Evolutionary conservation across 64 coral and sea anemone genomes (phyloP).

Genomic region (Acropora tenuis): DNA sequence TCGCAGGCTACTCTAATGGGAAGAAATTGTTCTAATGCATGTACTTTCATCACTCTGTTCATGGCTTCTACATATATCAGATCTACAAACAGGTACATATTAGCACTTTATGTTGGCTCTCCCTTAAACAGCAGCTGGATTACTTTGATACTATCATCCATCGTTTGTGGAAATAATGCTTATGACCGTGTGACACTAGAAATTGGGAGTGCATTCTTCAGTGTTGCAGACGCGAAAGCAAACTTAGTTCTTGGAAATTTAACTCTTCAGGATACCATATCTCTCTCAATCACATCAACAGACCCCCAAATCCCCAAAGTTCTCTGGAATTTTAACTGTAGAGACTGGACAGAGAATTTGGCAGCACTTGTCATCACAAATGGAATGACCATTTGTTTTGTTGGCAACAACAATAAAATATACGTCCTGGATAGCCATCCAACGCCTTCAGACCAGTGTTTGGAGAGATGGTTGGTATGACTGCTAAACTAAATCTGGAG

Average conservation of each 20-base stretch:
- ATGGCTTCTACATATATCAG: slow-evolving; percentile 36
- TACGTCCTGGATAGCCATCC: slow-evolving; percentile 8
- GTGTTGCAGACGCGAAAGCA: slow-evolving; percentile 20
- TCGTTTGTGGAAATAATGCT: slow-evolving; percentile 39
- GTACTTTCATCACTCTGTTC: slow-evolving; percentile 4
- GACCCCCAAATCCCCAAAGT: slow-evolving; percentile 54
- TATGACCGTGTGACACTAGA: slow-evolving; percentile 40
- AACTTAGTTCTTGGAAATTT: slow-evolving; percentile 49
- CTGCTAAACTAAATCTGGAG: neutral
- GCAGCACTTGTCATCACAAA: slow-evolving; percentile 17
- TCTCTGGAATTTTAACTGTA: slow-evolving; percentile 57
- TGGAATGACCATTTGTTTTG: slow-evolving; percentile 29
- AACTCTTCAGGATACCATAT: slow-evolving; percentile 40
- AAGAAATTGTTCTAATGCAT: slow-evolving; percentile 54
- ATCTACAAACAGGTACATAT: slow-evolving; percentile 20
- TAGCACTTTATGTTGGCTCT: slow-evolving; percentile 6
- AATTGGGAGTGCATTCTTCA: neutral
- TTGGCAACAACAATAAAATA: neutral
- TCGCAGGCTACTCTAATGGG: slow-evolving; percentile 54
- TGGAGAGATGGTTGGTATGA: slow-evolving; percentile 13
- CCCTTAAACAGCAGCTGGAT: slow-evolving; percentile 29
- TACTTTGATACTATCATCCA: slow-evolving; percentile 25
- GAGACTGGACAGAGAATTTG: slow-evolving; percentile 19
- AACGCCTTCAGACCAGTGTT: neutral
- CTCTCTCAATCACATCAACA: slow-evolving; percentile 32